Evolutionary conservation across 2,888 invertebrate genomes (phyloP), one percentile per base, ranked within the genome.

Genomic region (Perithous albicinctus): DNA sequence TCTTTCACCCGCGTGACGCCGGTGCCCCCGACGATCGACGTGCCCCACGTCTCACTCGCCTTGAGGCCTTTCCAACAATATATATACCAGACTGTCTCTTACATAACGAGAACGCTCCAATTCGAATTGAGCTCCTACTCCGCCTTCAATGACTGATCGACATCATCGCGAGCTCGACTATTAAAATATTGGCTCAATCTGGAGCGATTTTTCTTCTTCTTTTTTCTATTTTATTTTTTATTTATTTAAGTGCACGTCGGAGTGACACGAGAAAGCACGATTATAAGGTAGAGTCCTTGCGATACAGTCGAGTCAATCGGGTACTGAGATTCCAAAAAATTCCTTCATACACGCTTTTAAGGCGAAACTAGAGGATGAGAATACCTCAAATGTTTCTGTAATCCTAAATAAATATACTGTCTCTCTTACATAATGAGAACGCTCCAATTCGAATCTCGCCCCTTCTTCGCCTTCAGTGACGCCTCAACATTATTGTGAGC

Each of bases 401-500:
- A n/a, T n/a, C n/a, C n/a, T n/a, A n/a, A n/a, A n/a, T n/a, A n/a
- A n/a, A n/a, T n/a, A n/a, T n/a, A 69, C 82, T 51, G 82, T 86
- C 85, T 84, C 85, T 84, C 86, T 89, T 89, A 88, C 87, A 87
- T 89, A 88, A 88, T 84, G 80, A 86, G 85, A 61, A 87, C 84
- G 86, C 86, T 88, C 87, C 78, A 85, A 80, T 88, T 88, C 85
- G 54, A 80, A 29, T 29, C 2, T 29, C 29, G 26, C 38, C 46
- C 48, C 35, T 66, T 35, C 29, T 38, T 15, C 46, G 51, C 32
- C 48, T 35, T 12, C 75, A 43, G 64, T 56, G 59, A 59, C 59
- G 59, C 8, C 32, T 66, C 48, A 32, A 41, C 23, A 23, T 54
- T 8, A 48, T 69, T 23, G 23, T 20, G 20, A 8, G n/a, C 15